Conservation (phyloP, 2,888 invertebrate species). For the Eretmocerus hayati region DNA sequence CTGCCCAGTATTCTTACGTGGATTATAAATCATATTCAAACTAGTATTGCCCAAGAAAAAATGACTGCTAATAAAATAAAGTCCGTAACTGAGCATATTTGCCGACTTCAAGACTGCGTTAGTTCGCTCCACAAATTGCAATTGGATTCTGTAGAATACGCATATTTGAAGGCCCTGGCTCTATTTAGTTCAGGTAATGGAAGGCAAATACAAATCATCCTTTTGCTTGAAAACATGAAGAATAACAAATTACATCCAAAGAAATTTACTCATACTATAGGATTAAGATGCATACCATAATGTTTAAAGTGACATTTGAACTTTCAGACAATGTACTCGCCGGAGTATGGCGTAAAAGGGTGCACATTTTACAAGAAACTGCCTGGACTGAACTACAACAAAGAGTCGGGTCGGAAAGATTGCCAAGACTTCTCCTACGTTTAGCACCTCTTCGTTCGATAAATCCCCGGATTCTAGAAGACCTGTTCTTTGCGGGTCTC, state of each 20-base stretch:
- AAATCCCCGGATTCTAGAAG: slow-evolving; percentile 73
- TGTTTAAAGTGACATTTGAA: background rate
- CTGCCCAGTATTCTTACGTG: slow-evolving; percentile 76
- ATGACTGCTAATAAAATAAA: slow-evolving; percentile 69
- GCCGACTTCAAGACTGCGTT: slow-evolving; percentile 76
- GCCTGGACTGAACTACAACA: slow-evolving; percentile 49
- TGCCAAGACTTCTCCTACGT: slow-evolving; percentile 60
- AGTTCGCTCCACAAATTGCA: slow-evolving; percentile 66
- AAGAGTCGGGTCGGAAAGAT: slow-evolving; percentile 51
- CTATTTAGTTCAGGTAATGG: slow-evolving; percentile 75
- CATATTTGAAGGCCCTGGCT: slow-evolving; percentile 76
- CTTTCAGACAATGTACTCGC: slow-evolving; percentile 40
- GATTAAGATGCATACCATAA: no score
- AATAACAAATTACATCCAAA: no score
- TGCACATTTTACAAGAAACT: slow-evolving; percentile 52
- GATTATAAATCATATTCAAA: slow-evolving; percentile 73
- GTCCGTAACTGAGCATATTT: slow-evolving; percentile 71
- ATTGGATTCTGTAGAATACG: slow-evolving; percentile 78
- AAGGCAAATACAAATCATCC: no score
- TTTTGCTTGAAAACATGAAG: background rate
- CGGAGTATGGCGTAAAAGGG: slow-evolving; percentile 46
- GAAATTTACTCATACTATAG: no score
- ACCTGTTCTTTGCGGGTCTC: slow-evolving; percentile 85
- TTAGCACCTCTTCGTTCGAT: slow-evolving; percentile 67
- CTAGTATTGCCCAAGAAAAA: slow-evolving; percentile 66